Evolutionary conservation across 92 coral and sea anemone genomes (phyloP).

Genomic region (Umimayanthus chanpuru): DNA sequence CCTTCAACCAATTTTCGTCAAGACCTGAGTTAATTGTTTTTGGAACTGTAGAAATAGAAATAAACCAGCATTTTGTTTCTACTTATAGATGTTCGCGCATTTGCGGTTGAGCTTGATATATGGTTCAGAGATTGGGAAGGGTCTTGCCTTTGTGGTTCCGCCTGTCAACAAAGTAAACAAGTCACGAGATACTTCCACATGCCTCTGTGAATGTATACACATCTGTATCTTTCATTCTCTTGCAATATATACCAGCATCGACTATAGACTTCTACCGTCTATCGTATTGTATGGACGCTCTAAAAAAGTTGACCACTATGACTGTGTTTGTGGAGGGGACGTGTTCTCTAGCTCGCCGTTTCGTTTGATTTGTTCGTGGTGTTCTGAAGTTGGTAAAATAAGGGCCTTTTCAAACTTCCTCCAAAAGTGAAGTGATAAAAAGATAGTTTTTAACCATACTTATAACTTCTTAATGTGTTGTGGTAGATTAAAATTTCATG

Average conservation of each 20-base stretch:
- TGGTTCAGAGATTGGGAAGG: not conserved
- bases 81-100: not conserved
- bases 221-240: not conserved
- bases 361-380: not conserved
- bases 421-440: not conserved
- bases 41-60: not conserved
- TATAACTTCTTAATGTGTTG: no score
- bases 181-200: conserved; percentile 11
- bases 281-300: no score
- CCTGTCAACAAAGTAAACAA: conserved; percentile 8
- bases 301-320: no score
- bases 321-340: no score
- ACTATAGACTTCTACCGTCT: not conserved
- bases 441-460: no score
- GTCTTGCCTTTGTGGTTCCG: conserved; percentile 9
- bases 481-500: no score
- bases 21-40: not conserved
- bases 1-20: conserved; percentile 8
- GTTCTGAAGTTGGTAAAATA: not conserved
- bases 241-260: not conserved
- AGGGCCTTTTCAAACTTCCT: not conserved
- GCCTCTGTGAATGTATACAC: not conserved
- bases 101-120: not conserved
- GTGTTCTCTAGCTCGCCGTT: not conserved
- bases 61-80: not conserved